A percentile compares a stretch with the other conserved stretches of the same genome.
Conservation (phyloP, 1,140 invertebrate genomes). For the Trachymyrmex cornetzi region DNA sequence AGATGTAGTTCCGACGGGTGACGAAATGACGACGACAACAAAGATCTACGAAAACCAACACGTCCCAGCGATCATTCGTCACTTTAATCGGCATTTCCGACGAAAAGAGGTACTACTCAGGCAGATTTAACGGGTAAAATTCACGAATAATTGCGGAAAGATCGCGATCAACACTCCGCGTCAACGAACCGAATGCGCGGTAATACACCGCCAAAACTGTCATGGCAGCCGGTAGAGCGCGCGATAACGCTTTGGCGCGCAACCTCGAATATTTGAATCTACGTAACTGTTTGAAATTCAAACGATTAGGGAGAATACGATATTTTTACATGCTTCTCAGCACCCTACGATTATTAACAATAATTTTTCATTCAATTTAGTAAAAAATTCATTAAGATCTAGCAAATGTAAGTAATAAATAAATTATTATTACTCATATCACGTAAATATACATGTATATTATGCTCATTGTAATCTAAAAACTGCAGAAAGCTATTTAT, state of each 20-base stretch:
- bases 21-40: background rate
- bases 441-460: constrained; percentile 37
- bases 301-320: background rate
- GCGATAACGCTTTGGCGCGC: background rate
- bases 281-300: too few species aligned
- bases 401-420: background rate
- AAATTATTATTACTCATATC: constrained; percentile 31
- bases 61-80: background rate
- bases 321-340: background rate
- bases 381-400: background rate
- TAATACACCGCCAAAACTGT: background rate
- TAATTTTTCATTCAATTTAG: background rate
- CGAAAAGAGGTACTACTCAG: background rate
- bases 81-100: background rate
- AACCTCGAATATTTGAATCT: background rate
- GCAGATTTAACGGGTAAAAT: background rate
- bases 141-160: background rate
- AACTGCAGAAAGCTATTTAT: constrained; percentile 27
- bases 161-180: background rate
- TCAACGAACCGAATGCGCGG: background rate
- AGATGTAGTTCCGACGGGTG: too few species aligned
- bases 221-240: background rate
- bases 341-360: background rate
- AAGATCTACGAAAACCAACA: background rate
- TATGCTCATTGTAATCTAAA: constrained; percentile 43